Evolutionary conservation across 64 coral and sea anemone species (phyloP), one percentile per base, ranked within the genome.

Genomic region (Trachythela sp.): DNA sequence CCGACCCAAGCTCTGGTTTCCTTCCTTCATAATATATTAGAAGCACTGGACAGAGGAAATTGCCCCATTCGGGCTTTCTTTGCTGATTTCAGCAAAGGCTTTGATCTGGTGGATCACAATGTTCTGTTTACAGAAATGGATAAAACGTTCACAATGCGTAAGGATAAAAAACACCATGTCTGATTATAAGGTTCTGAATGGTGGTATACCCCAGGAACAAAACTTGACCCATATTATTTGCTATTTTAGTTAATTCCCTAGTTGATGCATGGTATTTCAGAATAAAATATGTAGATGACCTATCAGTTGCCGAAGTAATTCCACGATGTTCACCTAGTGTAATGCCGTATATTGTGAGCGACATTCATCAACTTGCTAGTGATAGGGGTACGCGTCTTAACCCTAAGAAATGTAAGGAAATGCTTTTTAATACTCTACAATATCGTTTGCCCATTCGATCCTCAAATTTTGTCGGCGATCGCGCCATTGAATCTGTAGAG

Each of bases 211-310:
- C 5, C 86, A 59, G 41, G 86, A 54, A 87, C 86, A 30, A 87
- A 87, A 87, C 54, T 87, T 49, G 86, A 52, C 29, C 86, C 32
- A 64, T 87, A 87, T 39, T 87, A 31, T 87, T 87, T 67, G 54
- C 86, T 32, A 68, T 87, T 26, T 87, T 64, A 68, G 54, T 87
- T 5, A 86, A 87, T n/a, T 87, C 86, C 13, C 49, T 87, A 37
- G 86, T 39, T 9, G 17, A 68, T 29, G 54, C 59, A 10, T 87
- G 86, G 86, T 30, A 87, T 26, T 52, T 87, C 22, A 87, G 86
- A 68, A 68, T 87, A 26, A 87, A 87, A 68, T 87, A 64, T 67
- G 86, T 87, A 30, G 86, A 87, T 87, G 86, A 87, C 86, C 33
- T 87, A 52, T 58, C 54, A 13, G 54, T 68, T 36, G 31, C 70